Evolutionary conservation across 2,797 vertebrate genomes (phyloP).

Genomic region (Acipenser oxyrinchus): DNA sequence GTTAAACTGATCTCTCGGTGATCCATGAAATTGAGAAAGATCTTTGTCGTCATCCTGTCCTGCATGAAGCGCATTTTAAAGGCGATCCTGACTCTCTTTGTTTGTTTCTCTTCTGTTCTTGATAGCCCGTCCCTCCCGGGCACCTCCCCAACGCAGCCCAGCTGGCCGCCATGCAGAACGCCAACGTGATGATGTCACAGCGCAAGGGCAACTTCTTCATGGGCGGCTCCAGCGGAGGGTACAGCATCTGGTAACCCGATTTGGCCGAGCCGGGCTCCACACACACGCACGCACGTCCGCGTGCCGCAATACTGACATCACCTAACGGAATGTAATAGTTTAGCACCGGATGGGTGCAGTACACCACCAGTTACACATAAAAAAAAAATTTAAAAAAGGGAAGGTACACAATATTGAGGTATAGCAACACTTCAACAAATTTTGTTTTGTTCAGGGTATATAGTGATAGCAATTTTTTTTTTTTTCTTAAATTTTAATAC

Average conservation of each 20-base stretch:
- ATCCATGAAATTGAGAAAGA: too few species aligned
- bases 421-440: not conserved
- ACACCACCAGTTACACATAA: slow-evolving; percentile 55
- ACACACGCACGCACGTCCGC: slow-evolving; percentile 35
- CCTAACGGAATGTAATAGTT: slow-evolving; percentile 78
- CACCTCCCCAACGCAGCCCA: slow-evolving; percentile 91
- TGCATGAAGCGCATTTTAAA: too few species aligned
- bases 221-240: slow-evolving; percentile 85
- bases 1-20: too few species aligned
- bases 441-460: too few species aligned
- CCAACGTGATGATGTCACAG: slow-evolving; percentile 85
- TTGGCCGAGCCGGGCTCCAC: slow-evolving; percentile 21
- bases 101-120: slow-evolving; percentile 12
- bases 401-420: not conserved
- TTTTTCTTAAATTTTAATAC: too few species aligned
- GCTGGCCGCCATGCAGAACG: slow-evolving; percentile 90
- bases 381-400: slow-evolving; percentile 9
- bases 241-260: slow-evolving; percentile 90
- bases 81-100: not conserved
- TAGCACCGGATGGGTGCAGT: slow-evolving; percentile 70
- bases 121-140: slow-evolving; percentile 85
- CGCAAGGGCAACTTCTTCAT: slow-evolving; percentile 92
- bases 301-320: slow-evolving; percentile 72
- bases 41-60: too few species aligned
- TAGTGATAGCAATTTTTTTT: slow-evolving; percentile 7